Evolutionary conservation across 1,140 invertebrate species (phyloP).

Genomic region (Eubasilissa regina): DNA sequence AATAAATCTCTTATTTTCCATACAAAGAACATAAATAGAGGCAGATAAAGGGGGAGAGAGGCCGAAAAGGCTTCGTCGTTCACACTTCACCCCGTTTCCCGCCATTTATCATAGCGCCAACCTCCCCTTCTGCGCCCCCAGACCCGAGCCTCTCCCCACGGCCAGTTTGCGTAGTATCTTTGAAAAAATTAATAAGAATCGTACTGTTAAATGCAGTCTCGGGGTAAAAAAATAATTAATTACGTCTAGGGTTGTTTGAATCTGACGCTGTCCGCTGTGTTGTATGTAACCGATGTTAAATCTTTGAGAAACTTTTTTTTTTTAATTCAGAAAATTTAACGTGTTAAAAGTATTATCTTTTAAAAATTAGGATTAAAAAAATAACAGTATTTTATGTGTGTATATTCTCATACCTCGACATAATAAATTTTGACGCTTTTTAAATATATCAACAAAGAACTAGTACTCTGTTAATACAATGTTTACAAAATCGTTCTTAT

Average conservation of each 20-base stretch:
- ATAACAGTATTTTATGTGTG: too few relatives aligned
- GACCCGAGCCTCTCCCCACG: background rate
- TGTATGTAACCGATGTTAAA: too few relatives aligned
- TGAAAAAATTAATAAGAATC: slow-evolving; percentile 30
- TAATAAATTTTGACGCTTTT: too few relatives aligned
- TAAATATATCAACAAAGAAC: too few relatives aligned
- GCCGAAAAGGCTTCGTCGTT: slow-evolving; percentile 50
- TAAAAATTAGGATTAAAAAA: too few relatives aligned
- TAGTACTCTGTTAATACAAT: too few relatives aligned
- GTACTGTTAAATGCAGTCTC: slow-evolving; percentile 3
- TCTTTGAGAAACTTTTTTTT: too few relatives aligned
- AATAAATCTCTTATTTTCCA: slow-evolving; percentile 60
- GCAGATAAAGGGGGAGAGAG: slow-evolving; percentile 43
- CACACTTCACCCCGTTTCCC: slow-evolving; percentile 57
- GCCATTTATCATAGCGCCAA: slow-evolving; percentile 55
- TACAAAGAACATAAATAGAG: slow-evolving; percentile 59
- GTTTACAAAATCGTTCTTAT: too few relatives aligned
- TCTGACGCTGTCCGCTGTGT: too few relatives aligned
- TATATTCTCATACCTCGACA: too few relatives aligned
- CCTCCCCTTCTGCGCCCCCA: background rate
- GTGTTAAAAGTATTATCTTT: too few relatives aligned
- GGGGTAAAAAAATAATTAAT: background rate
- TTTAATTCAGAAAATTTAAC: too few relatives aligned
- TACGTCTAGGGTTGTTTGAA: background rate
- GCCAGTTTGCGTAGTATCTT: background rate